Percentiles rank a stretch among this genome's conserved stretches.
phyloP scores from a whole-genome alignment of 2,888 invertebrate genomes.

The Heliothis peltigera region DNA sequence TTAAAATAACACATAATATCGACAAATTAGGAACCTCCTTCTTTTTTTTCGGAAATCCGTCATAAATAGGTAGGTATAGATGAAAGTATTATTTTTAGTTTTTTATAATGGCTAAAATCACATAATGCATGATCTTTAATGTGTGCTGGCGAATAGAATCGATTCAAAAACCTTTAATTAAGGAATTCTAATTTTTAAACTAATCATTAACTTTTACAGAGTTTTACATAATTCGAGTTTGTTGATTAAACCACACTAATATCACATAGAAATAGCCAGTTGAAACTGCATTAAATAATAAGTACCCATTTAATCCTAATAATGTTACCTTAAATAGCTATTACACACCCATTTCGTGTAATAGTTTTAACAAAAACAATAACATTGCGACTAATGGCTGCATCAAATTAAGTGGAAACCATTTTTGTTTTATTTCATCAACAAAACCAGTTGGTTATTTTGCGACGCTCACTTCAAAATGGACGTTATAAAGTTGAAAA shows the following conservation, averaged over 20 bases:
- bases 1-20: too few relatives aligned
- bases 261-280: not conserved
- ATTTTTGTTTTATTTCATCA: slow-evolving; percentile 24
- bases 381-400: slow-evolving; percentile 23
- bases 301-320: not conserved
- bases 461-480: slow-evolving; percentile 36
- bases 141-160: too few relatives aligned
- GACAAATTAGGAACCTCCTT: too few relatives aligned
- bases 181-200: too few relatives aligned
- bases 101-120: too few relatives aligned
- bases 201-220: too few relatives aligned
- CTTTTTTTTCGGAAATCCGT: too few relatives aligned
- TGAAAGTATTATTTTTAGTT: too few relatives aligned
- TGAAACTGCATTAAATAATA: not conserved
- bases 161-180: too few relatives aligned
- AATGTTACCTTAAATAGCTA: slow-evolving; percentile 5
- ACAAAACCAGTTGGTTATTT: slow-evolving; percentile 33
- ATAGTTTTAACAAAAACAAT: slow-evolving; percentile 17
- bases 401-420: slow-evolving; percentile 24
- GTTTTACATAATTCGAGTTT: not conserved
- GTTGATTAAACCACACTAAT: not conserved
- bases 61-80: too few relatives aligned
- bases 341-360: slow-evolving; percentile 6
- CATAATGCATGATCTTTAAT: too few relatives aligned
- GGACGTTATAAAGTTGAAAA: slow-evolving; percentile 38